phyloP scores from a whole-genome alignment of 2,113 vertebrate species.

The Globicephala melas region DNA sequence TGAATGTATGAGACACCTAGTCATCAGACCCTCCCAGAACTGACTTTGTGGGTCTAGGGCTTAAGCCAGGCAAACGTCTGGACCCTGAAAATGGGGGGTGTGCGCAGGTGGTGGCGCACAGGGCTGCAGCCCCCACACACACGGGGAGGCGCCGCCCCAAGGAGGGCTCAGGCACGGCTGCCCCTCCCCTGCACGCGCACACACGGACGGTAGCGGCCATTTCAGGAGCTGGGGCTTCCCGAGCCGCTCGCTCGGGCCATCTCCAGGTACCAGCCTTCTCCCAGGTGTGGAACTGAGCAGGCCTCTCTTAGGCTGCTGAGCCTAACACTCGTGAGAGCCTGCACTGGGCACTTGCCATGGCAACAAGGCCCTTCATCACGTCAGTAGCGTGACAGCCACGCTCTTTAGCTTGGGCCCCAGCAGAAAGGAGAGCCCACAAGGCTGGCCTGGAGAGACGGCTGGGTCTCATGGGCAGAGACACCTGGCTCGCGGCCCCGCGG shows the following conservation, averaged over 20 bases:
- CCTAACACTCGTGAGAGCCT: constrained; percentile 57
- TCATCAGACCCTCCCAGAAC: not conserved
- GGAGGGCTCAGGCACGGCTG: not conserved
- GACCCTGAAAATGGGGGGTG: fast-evolving
- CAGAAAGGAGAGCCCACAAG: not conserved
- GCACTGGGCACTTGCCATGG: constrained; percentile 72
- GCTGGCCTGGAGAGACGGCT: not conserved
- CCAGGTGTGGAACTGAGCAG: constrained; percentile 48
- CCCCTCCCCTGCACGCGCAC: fast-evolving
- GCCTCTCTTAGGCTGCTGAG: constrained; percentile 65
- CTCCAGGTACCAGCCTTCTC: not conserved
- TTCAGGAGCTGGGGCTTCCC: not conserved
- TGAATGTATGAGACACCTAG: not conserved
- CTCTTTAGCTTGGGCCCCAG: constrained; percentile 65
- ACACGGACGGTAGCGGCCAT: fast-evolving
- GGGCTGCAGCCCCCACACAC: not conserved
- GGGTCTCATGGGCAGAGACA: not conserved
- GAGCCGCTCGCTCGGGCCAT: not conserved
- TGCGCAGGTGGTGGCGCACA: not conserved
- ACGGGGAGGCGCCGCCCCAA: too few relatives aligned
- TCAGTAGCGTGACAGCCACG: constrained; percentile 75
- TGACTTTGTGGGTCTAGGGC: not conserved
- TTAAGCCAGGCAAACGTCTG: not conserved
- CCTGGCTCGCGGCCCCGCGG: not conserved
- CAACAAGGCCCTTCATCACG: constrained; percentile 79